Evolutionary conservation across 1,140 invertebrate genomes (phyloP), one percentile per base, ranked within the genome.

Genomic region (Probaryconus sp.): DNA sequence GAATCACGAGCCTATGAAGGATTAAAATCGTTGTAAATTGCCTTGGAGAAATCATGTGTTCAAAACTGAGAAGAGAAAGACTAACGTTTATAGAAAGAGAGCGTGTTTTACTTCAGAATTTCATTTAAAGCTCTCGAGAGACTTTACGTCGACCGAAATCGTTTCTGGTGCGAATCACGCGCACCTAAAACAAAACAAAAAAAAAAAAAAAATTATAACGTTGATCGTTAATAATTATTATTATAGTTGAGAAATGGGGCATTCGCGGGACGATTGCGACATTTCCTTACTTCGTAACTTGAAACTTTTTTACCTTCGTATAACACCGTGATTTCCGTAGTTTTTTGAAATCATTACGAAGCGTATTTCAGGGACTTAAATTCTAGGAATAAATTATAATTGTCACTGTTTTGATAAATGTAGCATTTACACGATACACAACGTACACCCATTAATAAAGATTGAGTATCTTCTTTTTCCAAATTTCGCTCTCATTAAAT

Each of bases 11-110:
- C n/a, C n/a, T n/a, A n/a, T n/a, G n/a, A n/a, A n/a, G n/a, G n/a
- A n/a, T n/a, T n/a, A n/a, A n/a, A n/a, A n/a, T n/a, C n/a, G n/a
- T n/a, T n/a, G n/a, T n/a, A n/a, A n/a, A n/a, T 75, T 68, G 38
- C 71, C 77, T 79, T 79, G 65, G 79, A 77, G 76, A 77, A 74
- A 79, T 21, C 61, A 69, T 76, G 80, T 81, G 80, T 83, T 83
- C 79, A 79, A 65, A 76, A 76, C 40, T 70, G 63, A 58, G 70
- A 76, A 56, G 53, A 76, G 53, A 70, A 31, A 64, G 51, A 20
- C 28, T 43, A 53, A 45, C 3, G 28, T 37, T 16, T 53, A 60
- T 13, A 5, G 13, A 31, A 60, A 50, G 58, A 67, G 40, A 73
- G 56, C 38, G 75, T 40, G 51, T 38, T 45, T 53, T 47, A 55